Evolutionary conservation across 2,888 invertebrate species (phyloP).

Genomic region (Conops quadrifasciatus): DNA sequence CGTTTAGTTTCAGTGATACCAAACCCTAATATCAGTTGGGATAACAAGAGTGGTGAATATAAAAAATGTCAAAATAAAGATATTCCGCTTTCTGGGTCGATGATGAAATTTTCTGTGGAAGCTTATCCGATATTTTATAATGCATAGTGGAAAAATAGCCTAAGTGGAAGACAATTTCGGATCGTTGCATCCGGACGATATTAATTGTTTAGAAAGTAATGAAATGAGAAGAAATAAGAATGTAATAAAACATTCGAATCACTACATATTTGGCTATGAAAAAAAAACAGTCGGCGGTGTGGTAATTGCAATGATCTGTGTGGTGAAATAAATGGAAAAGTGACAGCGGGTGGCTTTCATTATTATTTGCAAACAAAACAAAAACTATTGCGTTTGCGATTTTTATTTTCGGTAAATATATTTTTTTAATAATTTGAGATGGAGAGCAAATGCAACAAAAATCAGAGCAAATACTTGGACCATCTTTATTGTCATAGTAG

Average conservation of each 20-base stretch:
- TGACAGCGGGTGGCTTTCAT: not conserved
- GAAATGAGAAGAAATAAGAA: not conserved
- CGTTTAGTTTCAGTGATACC: constrained; percentile 42
- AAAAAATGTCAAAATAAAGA: constrained; percentile 38
- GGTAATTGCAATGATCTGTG: not conserved
- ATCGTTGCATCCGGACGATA: not conserved
- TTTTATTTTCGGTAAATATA: constrained; percentile 2
- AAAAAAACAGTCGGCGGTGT: not conserved
- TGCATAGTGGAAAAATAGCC: not conserved
- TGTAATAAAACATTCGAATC: constrained; percentile 9
- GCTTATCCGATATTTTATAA: not conserved
- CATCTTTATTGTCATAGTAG: constrained; percentile 59
- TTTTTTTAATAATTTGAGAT: constrained; percentile 35
- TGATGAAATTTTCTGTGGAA: constrained; percentile 23
- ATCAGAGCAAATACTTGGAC: constrained; percentile 53
- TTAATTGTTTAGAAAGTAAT: not conserved
- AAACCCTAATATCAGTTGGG: constrained; percentile 7
- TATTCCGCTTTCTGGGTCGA: constrained; percentile 30
- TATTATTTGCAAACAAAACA: constrained; percentile 26
- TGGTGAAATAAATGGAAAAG: not conserved
- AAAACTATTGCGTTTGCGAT: constrained; percentile 45
- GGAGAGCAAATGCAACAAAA: constrained; percentile 49
- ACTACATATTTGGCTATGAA: not conserved
- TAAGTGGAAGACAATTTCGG: not conserved
- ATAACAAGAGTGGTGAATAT: constrained; percentile 30